Evolutionary conservation across 2,888 invertebrate genomes (phyloP).

Genomic region (Lasioglossum leucozonium): DNA sequence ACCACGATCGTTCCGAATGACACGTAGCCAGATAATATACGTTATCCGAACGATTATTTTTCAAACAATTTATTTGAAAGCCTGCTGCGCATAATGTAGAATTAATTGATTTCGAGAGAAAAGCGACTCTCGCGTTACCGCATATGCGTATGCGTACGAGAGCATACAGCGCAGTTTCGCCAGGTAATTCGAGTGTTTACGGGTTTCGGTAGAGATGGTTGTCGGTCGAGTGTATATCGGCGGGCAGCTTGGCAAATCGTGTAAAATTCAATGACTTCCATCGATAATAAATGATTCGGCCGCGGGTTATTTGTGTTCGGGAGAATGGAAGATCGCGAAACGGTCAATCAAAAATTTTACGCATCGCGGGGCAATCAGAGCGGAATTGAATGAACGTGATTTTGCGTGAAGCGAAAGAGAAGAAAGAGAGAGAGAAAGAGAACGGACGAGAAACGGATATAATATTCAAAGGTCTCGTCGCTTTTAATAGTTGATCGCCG

Average conservation of each 20-base stretch:
- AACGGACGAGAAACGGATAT: constrained; percentile 17
- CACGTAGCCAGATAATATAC: not conserved
- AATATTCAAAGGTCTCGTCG: constrained; percentile 28
- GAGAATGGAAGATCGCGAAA: constrained; percentile 48
- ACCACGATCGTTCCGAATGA: not conserved
- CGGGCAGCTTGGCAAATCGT: constrained; percentile 9
- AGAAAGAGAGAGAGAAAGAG: not conserved
- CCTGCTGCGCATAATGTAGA: not conserved
- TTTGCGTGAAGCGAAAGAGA: constrained; percentile 15
- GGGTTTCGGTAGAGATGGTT: not conserved
- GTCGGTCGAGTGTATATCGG: not conserved
- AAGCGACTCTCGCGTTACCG: not conserved
- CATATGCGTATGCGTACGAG: not conserved
- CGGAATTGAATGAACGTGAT: constrained; percentile 32
- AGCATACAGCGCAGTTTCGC: not conserved
- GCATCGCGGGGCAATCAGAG: constrained; percentile 28
- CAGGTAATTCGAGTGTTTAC: not conserved
- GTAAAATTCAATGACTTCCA: constrained; percentile 29
- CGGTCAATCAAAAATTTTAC: constrained; percentile 53
- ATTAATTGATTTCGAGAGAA: not conserved
- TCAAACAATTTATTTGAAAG: not conserved
- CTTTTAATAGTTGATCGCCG: constrained; percentile 28
- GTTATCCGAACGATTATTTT: not conserved
- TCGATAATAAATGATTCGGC: constrained; percentile 36
- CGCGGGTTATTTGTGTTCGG: constrained; percentile 29